phyloP scores from a whole-genome alignment of 2,888 invertebrate genomes.

The Eilema depressum region DNA sequence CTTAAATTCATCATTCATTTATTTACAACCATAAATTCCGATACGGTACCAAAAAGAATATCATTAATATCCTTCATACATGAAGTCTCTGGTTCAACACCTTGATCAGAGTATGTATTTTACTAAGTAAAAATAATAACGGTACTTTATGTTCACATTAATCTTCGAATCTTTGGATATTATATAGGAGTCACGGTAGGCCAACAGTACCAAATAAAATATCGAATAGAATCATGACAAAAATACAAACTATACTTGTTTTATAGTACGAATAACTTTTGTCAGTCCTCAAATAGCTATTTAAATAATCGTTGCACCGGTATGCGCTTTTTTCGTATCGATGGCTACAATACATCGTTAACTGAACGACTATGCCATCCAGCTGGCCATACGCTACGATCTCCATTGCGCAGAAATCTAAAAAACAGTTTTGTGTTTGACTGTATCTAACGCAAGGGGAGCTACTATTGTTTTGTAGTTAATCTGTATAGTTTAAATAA shows the following conservation, averaged over 20 bases:
- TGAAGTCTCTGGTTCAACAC: no score
- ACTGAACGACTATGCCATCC: slow-evolving; percentile 16
- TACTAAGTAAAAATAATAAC: no score
- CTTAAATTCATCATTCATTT: no score
- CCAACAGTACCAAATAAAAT: no score
- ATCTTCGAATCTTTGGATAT: no score
- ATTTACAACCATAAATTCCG: no score
- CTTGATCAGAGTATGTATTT: no score
- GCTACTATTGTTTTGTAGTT: slow-evolving; percentile 3
- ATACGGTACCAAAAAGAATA: no score
- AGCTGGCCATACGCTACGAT: slow-evolving; percentile 16
- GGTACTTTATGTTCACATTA: no score
- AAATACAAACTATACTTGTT: not conserved
- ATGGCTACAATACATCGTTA: slow-evolving; percentile 18
- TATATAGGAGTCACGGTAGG: no score
- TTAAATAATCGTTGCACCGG: slow-evolving; percentile 1
- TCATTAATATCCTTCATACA: no score
- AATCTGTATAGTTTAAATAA: not conserved
- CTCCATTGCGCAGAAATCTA: slow-evolving; percentile 26
- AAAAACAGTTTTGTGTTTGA: slow-evolving; percentile 16
- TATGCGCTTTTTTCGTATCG: slow-evolving; percentile 21
- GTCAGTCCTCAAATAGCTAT: not conserved
- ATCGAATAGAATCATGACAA: not conserved
- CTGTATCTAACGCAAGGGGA: slow-evolving; percentile 10
- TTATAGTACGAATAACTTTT: not conserved